These are phyloP conservation scores for Sebastes oblongus DNA, from an alignment of 2,797 vertebrate genomes.

Conservation along the genomic window DNA sequence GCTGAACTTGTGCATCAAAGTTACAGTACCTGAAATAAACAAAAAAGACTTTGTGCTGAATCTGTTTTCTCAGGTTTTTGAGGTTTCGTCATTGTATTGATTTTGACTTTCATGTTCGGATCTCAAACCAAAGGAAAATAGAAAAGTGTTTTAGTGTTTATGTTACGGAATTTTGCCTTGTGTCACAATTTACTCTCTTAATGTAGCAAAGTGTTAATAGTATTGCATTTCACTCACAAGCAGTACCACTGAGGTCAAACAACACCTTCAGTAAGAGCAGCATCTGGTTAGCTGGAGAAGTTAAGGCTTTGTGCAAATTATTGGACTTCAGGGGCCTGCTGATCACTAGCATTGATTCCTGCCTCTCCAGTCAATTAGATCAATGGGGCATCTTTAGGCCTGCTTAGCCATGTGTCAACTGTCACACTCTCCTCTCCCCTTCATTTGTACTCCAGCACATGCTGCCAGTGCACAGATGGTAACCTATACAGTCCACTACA, in stretches of 20 bases:
- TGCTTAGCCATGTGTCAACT: constrained; percentile 78
- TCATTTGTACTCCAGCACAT: constrained; percentile 66
- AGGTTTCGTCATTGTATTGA: neutral
- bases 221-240: constrained; percentile 7
- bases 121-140: neutral
- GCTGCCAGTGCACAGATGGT: constrained; percentile 71
- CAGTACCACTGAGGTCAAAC: constrained; percentile 3
- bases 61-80: neutral
- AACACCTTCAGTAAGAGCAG: constrained; percentile 20
- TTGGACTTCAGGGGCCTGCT: constrained; percentile 75
- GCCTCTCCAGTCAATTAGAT: constrained; percentile 77
- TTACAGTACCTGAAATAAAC: neutral
- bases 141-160: neutral
- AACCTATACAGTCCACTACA: constrained; percentile 22
- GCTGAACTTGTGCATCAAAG: neutral
- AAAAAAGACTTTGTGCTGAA: neutral
- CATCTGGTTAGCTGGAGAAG: constrained; percentile 63
- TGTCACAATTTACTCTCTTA: neutral
- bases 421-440: constrained; percentile 62
- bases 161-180: neutral
- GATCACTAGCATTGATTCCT: constrained; percentile 83
- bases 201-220: neutral
- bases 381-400: constrained; percentile 81
- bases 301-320: constrained; percentile 70
- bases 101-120: neutral